Evolutionary conservation across 2,797 vertebrate species (phyloP).

Genomic region (Channa striata): DNA sequence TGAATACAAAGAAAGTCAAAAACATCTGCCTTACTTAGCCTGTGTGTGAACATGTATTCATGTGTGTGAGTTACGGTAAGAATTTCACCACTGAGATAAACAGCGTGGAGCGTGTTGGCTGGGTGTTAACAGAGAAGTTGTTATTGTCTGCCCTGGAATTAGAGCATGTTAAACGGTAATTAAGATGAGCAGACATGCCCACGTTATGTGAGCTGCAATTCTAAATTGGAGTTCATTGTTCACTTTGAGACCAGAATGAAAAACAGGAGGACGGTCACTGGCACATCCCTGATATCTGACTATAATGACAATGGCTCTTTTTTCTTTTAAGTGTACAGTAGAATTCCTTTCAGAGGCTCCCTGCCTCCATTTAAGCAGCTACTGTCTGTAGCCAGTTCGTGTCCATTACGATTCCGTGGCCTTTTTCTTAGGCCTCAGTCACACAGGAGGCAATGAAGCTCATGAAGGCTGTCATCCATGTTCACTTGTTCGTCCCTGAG

Average conservation of each 20-base stretch:
- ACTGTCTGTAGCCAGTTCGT: neutral
- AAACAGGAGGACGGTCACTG: neutral
- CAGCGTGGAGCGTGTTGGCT: slow-evolving; percentile 45
- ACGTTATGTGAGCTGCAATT: neutral
- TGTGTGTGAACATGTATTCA: slow-evolving; percentile 1
- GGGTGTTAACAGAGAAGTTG: slow-evolving; percentile 41
- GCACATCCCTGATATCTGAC: neutral
- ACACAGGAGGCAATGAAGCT: neutral
- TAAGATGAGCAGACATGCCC: neutral
- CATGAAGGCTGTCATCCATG: neutral
- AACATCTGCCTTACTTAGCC: neutral
- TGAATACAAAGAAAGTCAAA: slow-evolving; percentile 2
- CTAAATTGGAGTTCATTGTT: neutral
- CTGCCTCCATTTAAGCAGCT: neutral
- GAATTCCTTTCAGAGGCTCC: neutral
- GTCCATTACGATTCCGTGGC: neutral
- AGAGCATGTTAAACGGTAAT: slow-evolving; percentile 10
- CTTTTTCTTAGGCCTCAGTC: neutral
- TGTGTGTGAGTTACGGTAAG: slow-evolving; percentile 5
- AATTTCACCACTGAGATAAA: slow-evolving; percentile 27
- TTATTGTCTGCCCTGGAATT: slow-evolving; percentile 15
- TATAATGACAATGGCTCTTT: too few species aligned
- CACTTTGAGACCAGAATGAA: neutral
- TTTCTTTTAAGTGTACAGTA: too few species aligned
- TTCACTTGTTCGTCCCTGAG: slow-evolving; percentile 17